Percentiles rank a stretch among this genome's conserved stretches.
Conservation (phyloP, 1,140 invertebrate species). For the Drosophila jambulina region DNA sequence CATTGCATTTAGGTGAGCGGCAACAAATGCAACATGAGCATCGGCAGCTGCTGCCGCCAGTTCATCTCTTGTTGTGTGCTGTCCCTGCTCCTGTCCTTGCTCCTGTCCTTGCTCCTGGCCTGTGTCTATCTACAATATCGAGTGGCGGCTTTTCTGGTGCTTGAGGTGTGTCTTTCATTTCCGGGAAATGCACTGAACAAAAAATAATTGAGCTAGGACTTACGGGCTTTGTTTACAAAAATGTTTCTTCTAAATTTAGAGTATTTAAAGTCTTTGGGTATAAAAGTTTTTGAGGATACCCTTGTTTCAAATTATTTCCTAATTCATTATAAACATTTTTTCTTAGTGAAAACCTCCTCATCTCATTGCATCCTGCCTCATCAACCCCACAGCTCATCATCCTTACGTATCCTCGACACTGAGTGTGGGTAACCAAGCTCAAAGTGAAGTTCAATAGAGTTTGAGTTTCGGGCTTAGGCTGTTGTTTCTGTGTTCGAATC, state of each 20-base stretch:
- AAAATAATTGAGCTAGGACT: neutral
- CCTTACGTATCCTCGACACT: conserved; percentile 6
- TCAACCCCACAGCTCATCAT: conserved; percentile 12
- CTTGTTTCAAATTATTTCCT: neutral
- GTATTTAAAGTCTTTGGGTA: too few species aligned
- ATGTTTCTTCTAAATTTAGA: too few species aligned
- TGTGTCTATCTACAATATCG: conserved; percentile 38
- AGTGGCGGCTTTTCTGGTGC: conserved; percentile 64
- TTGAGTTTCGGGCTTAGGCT: conserved; percentile 33
- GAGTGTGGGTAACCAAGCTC: conserved; percentile 48
- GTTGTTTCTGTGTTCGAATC: conserved; percentile 30
- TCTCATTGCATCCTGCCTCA: neutral
- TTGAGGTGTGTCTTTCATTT: conserved; percentile 62
- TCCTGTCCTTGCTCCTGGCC: conserved; percentile 5
- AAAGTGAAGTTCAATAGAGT: conserved; percentile 58
- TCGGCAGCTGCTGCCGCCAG: conserved; percentile 22
- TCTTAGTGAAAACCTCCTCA: neutral
- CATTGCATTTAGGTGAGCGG: conserved; percentile 61
- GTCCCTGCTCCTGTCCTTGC: conserved; percentile 13
- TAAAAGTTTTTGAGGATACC: rapidly evolving
- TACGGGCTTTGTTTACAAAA: too few species aligned
- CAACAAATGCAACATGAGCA: conserved; percentile 39
- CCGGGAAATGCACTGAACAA: conserved; percentile 2
- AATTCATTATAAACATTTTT: neutral
- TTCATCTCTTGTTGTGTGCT: conserved; percentile 11